Evolutionary conservation across 2,797 vertebrate genomes (phyloP).

Genomic region (Leptoclinus maculatus): DNA sequence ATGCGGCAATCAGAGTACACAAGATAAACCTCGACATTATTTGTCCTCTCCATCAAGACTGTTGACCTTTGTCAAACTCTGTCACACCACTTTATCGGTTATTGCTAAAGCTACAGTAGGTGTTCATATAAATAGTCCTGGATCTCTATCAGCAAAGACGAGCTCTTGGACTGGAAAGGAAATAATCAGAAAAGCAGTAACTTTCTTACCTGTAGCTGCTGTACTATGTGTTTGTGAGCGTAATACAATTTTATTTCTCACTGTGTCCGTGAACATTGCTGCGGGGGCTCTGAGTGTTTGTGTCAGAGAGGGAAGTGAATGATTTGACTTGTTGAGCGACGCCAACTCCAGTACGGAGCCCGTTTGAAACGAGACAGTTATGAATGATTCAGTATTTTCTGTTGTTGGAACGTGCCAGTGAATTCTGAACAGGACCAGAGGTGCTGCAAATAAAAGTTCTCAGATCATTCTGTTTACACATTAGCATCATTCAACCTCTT

Average conservation of each 20-base stretch:
- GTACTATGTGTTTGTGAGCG: constrained; percentile 67
- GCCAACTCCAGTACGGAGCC: constrained; percentile 18
- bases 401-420: constrained; percentile 37
- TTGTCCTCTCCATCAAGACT: constrained; percentile 39
- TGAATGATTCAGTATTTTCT: constrained; percentile 60
- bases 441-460: constrained; percentile 79
- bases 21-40: constrained; percentile 44
- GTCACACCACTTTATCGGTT: constrained; percentile 30
- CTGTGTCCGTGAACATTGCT: constrained; percentile 59
- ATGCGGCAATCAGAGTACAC: constrained; percentile 16
- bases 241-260: constrained; percentile 60
- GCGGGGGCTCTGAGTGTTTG: constrained; percentile 25
- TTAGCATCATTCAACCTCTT: constrained; percentile 31
- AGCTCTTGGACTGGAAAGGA: constrained; percentile 40
- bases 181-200: constrained; percentile 42
- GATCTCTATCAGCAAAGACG: constrained; percentile 46
- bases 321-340: constrained; percentile 24
- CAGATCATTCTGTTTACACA: constrained; percentile 62
- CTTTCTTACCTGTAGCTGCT: constrained; percentile 59
- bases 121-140: constrained; percentile 46
- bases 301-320: constrained; percentile 42
- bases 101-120: constrained; percentile 35
- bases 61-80: constrained; percentile 43
- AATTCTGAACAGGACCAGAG: constrained; percentile 56
- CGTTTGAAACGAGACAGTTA: constrained; percentile 51